Evolutionary conservation across 1,140 invertebrate genomes (phyloP), one percentile per base, ranked within the genome.

Genomic region (Adelges cooleyi): DNA sequence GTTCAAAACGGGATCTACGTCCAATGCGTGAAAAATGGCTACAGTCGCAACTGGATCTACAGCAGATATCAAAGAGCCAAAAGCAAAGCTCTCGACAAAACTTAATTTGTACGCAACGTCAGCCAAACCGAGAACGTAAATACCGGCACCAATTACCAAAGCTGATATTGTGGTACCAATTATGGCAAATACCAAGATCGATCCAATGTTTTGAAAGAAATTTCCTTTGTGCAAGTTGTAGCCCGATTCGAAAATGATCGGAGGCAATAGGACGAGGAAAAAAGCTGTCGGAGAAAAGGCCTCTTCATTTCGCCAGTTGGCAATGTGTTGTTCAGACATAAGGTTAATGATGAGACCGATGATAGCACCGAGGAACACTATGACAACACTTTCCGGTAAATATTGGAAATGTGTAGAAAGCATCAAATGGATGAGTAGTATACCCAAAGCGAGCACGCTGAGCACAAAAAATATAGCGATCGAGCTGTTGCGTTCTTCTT

Each of bases 171-270:
- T 84, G 18, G 95, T 99, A 1, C 95, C 95, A 72, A 97, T 81
- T 69, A 98, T 95, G 1, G 95, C 95, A 84, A 98, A 98, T 0
- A 98, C 85, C 67, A 98, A 74, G 69, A 90, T 90, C 6, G 87
- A 94, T 23, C 92, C 94, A 74, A 98, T 95, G 73, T 97, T 98
- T 78, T 96, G 93, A 75, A 98, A 98, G 73, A 98, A 99, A 73
- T 98, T 98, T 54, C 95, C 94, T 76, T 98, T 98, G 72, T 98
- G 95, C 50, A 98, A 80, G 82, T 98, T 98, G 73, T 98, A 98
- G 4, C 95, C 95, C 4, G 93, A 96, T 77, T 99, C 95, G 81
- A 98, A 98, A 69, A 99, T 98, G 48, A 98, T 99, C 1, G 95
- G 95, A 6, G 95, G 95, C n/a, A 99, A 74, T 1, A 98, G 79